These are phyloP conservation scores for Mimas tiliae DNA, from an alignment of 2,888 invertebrate species.

Conservation along the genomic window DNA sequence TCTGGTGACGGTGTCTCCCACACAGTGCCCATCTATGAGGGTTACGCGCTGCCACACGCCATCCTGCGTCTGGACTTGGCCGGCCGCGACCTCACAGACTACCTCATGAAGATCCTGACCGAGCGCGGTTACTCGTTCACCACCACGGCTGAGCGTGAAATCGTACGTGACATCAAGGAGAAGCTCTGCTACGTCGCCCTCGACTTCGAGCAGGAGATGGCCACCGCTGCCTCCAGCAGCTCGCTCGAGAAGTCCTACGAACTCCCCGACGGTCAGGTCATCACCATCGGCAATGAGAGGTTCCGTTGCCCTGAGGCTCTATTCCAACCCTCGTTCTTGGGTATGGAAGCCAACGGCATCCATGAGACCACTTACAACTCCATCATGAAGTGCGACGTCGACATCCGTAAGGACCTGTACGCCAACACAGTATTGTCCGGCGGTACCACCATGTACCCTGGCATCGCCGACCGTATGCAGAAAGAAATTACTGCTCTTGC, in stretches of 20 bases:
- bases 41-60: slow-evolving; percentile 96
- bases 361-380: slow-evolving; percentile 97
- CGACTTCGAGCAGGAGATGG: slow-evolving; percentile 97
- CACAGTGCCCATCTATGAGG: slow-evolving; percentile 97
- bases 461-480: slow-evolving; percentile 97
- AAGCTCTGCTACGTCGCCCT: slow-evolving; percentile 95
- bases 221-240: slow-evolving; percentile 95
- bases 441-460: slow-evolving; percentile 98
- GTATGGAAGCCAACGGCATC: slow-evolving; percentile 95
- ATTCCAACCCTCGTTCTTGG: slow-evolving; percentile 97
- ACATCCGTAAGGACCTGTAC: slow-evolving; percentile 98
- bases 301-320: slow-evolving; percentile 98
- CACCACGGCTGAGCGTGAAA: slow-evolving; percentile 96
- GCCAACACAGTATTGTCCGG: slow-evolving; percentile 98
- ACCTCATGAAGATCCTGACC: slow-evolving; percentile 96
- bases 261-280: slow-evolving; percentile 96
- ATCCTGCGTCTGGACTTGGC: slow-evolving; percentile 96
- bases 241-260: slow-evolving; percentile 98
- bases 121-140: slow-evolving; percentile 96
- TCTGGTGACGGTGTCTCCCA: slow-evolving; percentile 98
- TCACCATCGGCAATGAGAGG: slow-evolving; percentile 96
- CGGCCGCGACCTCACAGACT: slow-evolving; percentile 96
- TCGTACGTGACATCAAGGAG: slow-evolving; percentile 97
- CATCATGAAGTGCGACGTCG: slow-evolving; percentile 99
- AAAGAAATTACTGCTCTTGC: slow-evolving; percentile 96